Evolutionary conservation across 2,888 invertebrate species (phyloP).

Genomic region (Gymnocheta viridis): DNA sequence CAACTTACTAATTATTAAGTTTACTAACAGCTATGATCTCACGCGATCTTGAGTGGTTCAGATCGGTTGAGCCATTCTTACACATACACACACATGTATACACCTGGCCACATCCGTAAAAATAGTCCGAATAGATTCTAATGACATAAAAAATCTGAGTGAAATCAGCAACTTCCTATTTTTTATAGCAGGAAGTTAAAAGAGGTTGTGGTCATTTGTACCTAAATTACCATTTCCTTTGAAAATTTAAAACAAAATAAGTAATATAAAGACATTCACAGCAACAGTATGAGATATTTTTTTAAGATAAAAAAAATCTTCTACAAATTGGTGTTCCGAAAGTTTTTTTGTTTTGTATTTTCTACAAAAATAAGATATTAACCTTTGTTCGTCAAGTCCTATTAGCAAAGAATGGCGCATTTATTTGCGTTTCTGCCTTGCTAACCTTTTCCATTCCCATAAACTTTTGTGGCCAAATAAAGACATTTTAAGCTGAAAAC

Average conservation of each 20-base stretch:
- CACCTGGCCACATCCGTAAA: too few species aligned
- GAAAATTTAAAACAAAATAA: background rate
- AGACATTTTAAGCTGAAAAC: conserved; percentile 63
- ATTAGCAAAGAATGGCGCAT: conserved; percentile 24
- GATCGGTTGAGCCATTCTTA: too few species aligned
- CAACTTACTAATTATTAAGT: too few species aligned
- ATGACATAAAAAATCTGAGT: too few species aligned
- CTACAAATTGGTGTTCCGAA: conserved; percentile 13
- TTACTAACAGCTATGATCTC: too few species aligned
- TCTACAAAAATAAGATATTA: conserved; percentile 12
- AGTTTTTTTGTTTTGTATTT: background rate
- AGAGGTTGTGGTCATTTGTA: too few species aligned
- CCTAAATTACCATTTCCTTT: too few species aligned
- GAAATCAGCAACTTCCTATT: too few species aligned
- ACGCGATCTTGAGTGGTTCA: too few species aligned
- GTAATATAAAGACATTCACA: background rate
- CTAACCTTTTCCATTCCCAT: conserved; percentile 57
- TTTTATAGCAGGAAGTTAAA: too few species aligned
- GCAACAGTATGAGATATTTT: conserved; percentile 1
- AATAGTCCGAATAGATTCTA: too few species aligned
- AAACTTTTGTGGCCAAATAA: conserved; percentile 61
- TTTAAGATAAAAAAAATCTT: conserved; percentile 12
- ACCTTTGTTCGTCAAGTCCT: background rate
- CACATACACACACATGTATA: too few species aligned
- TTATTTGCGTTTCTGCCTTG: conserved; percentile 3